phyloP scores from a whole-genome alignment of 2,797 vertebrate genomes.

The Rhinogobio ventralis region DNA sequence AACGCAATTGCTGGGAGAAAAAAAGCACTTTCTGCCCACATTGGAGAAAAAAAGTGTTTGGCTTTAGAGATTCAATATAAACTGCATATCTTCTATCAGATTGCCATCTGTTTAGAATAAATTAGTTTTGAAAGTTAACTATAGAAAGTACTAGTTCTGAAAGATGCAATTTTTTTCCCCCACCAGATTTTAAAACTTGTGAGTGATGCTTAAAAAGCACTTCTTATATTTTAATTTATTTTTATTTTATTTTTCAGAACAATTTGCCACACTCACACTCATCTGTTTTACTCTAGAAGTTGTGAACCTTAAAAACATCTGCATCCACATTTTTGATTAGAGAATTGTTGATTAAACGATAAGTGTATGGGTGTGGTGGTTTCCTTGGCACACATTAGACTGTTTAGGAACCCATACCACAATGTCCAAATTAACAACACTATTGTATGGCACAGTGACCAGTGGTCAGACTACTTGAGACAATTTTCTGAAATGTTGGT shows the following conservation, averaged over 20 bases:
- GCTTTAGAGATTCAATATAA: neutral
- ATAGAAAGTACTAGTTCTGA: neutral
- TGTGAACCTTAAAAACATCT: neutral
- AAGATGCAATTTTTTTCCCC: neutral
- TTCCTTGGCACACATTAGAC: neutral
- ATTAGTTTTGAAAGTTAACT: neutral
- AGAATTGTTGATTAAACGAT: slow-evolving; percentile 6
- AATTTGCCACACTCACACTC: neutral
- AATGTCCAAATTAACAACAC: slow-evolving; percentile 1
- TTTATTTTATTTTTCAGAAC: neutral
- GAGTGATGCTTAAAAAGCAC: neutral
- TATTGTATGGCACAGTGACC: slow-evolving; percentile 36
- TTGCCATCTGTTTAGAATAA: slow-evolving; percentile 40
- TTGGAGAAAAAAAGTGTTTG: neutral
- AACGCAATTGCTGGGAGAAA: slow-evolving; percentile 1
- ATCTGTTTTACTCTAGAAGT: neutral
- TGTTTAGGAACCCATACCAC: neutral
- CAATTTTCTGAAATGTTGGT: slow-evolving; percentile 47
- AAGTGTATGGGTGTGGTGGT: neutral
- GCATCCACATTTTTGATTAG: slow-evolving; percentile 12
- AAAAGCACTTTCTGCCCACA: slow-evolving; percentile 47
- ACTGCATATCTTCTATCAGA: slow-evolving; percentile 34
- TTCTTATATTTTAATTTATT: slow-evolving; percentile 8
- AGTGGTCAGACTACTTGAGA: slow-evolving; percentile 42
- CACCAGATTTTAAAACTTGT: neutral